Conservation (phyloP, 2,797 vertebrate genomes). For the Enteromius paludinosus region DNA sequence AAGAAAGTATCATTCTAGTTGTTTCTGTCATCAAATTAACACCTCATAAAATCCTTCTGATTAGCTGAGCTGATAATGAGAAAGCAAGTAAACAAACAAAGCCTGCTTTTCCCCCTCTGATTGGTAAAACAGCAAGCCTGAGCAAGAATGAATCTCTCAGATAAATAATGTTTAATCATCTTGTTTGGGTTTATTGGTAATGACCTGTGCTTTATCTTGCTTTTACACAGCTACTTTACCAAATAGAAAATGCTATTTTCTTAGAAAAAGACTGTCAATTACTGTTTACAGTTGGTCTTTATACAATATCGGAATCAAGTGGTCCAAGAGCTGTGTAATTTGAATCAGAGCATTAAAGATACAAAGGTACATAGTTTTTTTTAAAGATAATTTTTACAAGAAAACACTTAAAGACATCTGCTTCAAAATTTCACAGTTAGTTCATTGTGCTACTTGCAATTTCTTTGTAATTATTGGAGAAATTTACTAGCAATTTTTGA, state of each 20-base stretch:
- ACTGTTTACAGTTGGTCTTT: not conserved
- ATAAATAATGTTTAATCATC: conserved; percentile 8
- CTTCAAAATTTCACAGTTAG: not conserved
- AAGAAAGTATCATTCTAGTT: not conserved
- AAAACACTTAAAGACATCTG: not conserved
- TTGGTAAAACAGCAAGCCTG: not conserved
- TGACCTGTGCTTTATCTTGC: not conserved
- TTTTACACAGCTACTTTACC: not conserved
- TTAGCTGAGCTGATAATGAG: conserved; percentile 21
- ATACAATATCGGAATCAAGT: not conserved
- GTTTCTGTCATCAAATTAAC: not conserved
- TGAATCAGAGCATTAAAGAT: not conserved
- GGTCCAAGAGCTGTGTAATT: not conserved
- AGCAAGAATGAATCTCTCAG: not conserved
- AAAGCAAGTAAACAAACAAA: conserved; percentile 7
- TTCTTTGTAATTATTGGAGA: no score
- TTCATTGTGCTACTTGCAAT: not conserved
- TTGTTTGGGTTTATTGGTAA: not conserved
- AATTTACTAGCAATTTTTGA: no score
- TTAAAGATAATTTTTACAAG: not conserved
- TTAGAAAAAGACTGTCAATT: not conserved
- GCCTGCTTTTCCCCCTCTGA: not conserved
- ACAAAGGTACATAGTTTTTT: not conserved
- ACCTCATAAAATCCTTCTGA: not conserved
- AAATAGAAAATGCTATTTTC: not conserved